Base-by-base conservation (phyloP, 2,113 vertebrate species). In the Perca fluviatilis region DNA sequence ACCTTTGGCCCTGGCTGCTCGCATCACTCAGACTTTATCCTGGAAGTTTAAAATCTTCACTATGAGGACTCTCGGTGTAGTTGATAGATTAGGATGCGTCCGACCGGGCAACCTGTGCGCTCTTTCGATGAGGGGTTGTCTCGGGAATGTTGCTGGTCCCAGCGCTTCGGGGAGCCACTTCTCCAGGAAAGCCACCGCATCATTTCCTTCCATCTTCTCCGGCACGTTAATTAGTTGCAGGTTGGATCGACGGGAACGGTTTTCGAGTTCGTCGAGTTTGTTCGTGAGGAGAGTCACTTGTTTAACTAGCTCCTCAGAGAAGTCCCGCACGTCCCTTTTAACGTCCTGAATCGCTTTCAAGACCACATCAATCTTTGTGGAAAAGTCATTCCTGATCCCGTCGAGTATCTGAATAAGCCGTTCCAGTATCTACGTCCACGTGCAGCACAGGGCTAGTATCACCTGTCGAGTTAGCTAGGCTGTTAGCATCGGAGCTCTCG, bases 21-120 rank as follows among this genome's bases (percentile, higher is more conserved):
- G 21, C 53, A 58, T 72, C 13, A 58, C 33, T 57, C 21, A 0
- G 13, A 57, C 68, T 50, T 56, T 71, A 43, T 57, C 68, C 6
- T 69, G 66, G 68, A 71, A 57, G 21, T 71, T 57, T 23, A 57
- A 46, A 72, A 72, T 58, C 53, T 46, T 30, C 30, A 30, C 30
- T 1, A 30, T 58, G 69, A 72, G 15, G 33, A 72, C 69, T 25
- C 54, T 46, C 2, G 14, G n/a, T 56, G 12, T 23, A 21, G 21
- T n/a, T 11, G 33, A 18, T 11, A 7, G 21, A 12, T 46, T 58
- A n/a, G 36, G n/a, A 8, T 58, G 53, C 0, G 21, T n/a, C 30
- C 30, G 30, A 4, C 3, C 3, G 30, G 30, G 30, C 30, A 30
- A 30, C 30, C 14, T 72, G 53, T 72, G 53, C 23, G 15, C 53